A percentile compares a stretch with the other conserved stretches of the same genome.
Conservation (phyloP, 1,140 invertebrate genomes). For the Zaprionus inermis region DNA sequence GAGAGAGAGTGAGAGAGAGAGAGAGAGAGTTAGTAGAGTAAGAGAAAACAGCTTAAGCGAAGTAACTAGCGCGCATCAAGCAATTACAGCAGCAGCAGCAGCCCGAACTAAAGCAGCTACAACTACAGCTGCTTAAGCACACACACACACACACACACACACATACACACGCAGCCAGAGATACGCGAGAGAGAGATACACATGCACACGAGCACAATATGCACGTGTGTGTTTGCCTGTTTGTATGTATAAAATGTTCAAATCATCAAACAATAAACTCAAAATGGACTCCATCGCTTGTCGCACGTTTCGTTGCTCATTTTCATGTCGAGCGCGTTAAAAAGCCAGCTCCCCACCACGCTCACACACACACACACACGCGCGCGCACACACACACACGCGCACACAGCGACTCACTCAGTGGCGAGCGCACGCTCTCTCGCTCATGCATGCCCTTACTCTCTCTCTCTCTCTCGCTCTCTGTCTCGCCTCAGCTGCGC, state of each 20-base stretch:
- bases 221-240: slow-evolving; percentile 28
- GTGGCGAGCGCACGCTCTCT: background rate
- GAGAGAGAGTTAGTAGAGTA: background rate
- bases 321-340: slow-evolving; percentile 82
- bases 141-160: slow-evolving; percentile 2
- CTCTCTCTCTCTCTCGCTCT: slow-evolving; percentile 14
- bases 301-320: slow-evolving; percentile 81
- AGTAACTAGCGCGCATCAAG: slow-evolving; percentile 60
- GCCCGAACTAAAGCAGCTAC: slow-evolving; percentile 48
- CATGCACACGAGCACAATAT: slow-evolving; percentile 33
- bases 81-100: slow-evolving; percentile 54
- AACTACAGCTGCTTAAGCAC: slow-evolving; percentile 46
- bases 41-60: slow-evolving; percentile 35
- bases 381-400: background rate
- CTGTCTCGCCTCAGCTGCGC: slow-evolving; percentile 38
- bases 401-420: no score
- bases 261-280: slow-evolving; percentile 84
- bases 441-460: background rate
- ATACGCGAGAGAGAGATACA: slow-evolving; percentile 23
- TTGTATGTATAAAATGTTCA: slow-evolving; percentile 82
- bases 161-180: slow-evolving; percentile 27
- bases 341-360: slow-evolving; percentile 57
- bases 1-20: background rate
- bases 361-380: slow-evolving; percentile 23
- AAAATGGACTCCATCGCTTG: slow-evolving; percentile 84